Evolutionary conservation across 2,113 vertebrate species (phyloP).

Genomic region (Tupaia chinensis): DNA sequence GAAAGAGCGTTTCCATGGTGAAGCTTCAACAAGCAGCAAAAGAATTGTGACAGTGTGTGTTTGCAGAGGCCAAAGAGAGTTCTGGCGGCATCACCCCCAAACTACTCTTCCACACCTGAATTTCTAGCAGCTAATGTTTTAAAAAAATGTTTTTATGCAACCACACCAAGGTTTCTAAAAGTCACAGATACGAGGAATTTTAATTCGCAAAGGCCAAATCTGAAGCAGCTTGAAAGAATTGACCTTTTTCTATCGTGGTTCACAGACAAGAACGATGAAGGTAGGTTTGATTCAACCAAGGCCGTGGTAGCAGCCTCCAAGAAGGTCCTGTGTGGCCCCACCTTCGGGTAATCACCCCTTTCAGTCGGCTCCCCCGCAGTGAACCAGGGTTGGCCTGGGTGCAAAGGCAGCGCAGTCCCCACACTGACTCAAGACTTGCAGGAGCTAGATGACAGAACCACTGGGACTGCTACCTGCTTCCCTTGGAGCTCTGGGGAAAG

Average conservation of each 20-base stretch:
- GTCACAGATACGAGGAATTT: neutral
- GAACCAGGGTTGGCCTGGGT: neutral
- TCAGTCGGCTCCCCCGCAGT: neutral
- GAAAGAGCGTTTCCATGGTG: neutral
- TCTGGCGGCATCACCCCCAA: neutral
- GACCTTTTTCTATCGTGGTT: neutral
- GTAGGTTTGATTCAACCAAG: neutral
- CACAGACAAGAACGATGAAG: neutral
- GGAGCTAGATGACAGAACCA: neutral
- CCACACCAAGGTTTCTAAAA: neutral
- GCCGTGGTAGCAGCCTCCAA: neutral
- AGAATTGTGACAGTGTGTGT: neutral
- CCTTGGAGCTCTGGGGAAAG: neutral
- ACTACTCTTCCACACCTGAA: neutral
- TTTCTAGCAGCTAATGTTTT: neutral
- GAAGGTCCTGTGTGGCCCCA: neutral
- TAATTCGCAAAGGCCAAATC: neutral
- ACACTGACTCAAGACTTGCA: neutral
- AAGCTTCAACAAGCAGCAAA: neutral
- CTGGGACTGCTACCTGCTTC: neutral
- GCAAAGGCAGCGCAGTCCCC: neutral
- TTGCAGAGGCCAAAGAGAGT: neutral
- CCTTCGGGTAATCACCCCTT: neutral
- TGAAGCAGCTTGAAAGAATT: conserved; percentile 4
- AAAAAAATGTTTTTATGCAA: neutral